Evolutionary conservation across 2,797 vertebrate species (phyloP).

Genomic region (Lepilemur septentrionalis): DNA sequence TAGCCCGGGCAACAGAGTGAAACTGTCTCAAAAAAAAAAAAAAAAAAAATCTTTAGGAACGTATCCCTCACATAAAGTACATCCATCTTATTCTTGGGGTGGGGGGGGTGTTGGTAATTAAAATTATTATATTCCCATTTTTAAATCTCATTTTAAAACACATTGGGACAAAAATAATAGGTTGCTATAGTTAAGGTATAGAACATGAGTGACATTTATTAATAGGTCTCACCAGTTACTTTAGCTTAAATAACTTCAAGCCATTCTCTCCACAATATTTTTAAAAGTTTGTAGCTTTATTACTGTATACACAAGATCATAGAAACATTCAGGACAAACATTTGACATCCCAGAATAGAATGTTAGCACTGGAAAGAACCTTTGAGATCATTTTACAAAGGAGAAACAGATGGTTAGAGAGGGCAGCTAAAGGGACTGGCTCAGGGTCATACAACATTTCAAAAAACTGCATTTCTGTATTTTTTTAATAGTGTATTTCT

Average conservation of each 20-base stretch:
- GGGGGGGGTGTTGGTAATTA: neutral
- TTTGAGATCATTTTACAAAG: neutral
- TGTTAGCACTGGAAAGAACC: neutral
- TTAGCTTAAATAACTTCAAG: conserved; percentile 29
- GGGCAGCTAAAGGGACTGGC: neutral
- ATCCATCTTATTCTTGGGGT: conserved; percentile 17
- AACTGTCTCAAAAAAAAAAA: too few relatives aligned
- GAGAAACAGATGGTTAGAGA: neutral
- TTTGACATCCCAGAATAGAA: neutral
- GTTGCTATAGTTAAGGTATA: conserved; percentile 13
- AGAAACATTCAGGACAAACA: neutral
- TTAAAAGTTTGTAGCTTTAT: neutral
- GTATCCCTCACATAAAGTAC: neutral
- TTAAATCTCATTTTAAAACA: conserved; percentile 30
- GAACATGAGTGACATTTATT: conserved; percentile 18
- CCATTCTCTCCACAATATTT: neutral
- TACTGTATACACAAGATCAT: neutral
- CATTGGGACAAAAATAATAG: neutral
- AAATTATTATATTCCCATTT: conserved; percentile 29
- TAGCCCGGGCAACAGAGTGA: too few relatives aligned
- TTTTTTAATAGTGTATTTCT: neutral
- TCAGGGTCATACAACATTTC: neutral
- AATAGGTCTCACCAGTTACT: neutral
- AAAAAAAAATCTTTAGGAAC: neutral
- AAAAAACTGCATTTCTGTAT: neutral